These are phyloP conservation scores for Phyllopteryx taeniolatus DNA, from an alignment of 2,113 vertebrate species.

Conservation along the genomic window DNA sequence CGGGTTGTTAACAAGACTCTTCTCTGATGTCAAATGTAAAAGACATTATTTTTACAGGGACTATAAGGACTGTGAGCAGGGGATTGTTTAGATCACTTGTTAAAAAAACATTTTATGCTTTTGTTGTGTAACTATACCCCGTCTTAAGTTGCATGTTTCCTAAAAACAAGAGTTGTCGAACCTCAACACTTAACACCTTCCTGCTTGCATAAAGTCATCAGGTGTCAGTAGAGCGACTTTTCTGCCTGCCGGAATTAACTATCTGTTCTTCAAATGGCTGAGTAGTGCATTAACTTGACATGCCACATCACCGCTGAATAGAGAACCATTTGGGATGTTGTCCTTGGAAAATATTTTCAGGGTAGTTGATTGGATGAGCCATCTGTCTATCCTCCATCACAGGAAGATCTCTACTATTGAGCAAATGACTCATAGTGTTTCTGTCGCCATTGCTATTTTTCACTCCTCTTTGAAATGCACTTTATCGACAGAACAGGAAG, in stretches of 20 bases:
- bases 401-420: background rate
- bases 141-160: too few species aligned
- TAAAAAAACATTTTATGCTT: too few species aligned
- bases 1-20: too few species aligned
- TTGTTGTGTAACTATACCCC: too few species aligned
- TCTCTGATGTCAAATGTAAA: too few species aligned
- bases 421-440: background rate
- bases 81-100: too few species aligned
- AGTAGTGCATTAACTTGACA: background rate
- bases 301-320: background rate
- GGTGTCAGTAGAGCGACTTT: background rate
- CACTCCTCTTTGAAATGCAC: background rate
- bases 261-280: background rate
- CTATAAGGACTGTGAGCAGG: too few species aligned
- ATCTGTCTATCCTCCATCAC: background rate
- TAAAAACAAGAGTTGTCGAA: too few species aligned
- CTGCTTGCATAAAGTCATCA: too few species aligned
- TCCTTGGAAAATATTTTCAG: background rate
- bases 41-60: too few species aligned
- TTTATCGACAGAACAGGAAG: background rate
- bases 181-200: too few species aligned
- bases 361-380: background rate
- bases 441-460: background rate
- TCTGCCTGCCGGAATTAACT: background rate
- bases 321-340: background rate